Evolutionary conservation across 2,797 vertebrate species (phyloP), one percentile per base, ranked within the genome.

Genomic region (Acipenser transmontanus): DNA sequence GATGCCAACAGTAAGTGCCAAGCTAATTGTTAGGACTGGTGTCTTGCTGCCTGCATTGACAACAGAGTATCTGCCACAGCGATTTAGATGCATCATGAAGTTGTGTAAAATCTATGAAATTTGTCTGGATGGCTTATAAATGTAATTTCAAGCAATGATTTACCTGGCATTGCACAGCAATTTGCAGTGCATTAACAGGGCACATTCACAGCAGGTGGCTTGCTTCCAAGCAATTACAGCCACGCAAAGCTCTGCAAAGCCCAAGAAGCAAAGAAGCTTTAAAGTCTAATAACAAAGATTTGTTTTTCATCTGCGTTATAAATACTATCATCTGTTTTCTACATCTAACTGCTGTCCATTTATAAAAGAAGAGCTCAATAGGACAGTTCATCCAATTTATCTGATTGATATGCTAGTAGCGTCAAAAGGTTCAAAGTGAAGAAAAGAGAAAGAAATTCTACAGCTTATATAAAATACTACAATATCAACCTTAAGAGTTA

Each of bases 251-350:
- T 57, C 54, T n/a, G 13, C 54, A 10, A 57, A 57, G 54, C 12
- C 54, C 54, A 7, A 52, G 50, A 8, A 51, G 7, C 11, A 51
- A 57, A 10, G 54, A 2, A 10, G 12, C 54, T n/a, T n/a, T 57
- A 13, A 57, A 57, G 54, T 57, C 54, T 57, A 57, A 57, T 57
- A 7, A 56, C 54, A 56, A 56, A 56, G 8, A n/a, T 57, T 57
- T 57, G 54, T 57, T 57, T 7, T 57, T 12, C 7, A 11, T 57
- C 54, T 57, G 54, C 12, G 11, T 13, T 13, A n/a, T 57, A n/a
- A 57, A 57, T n/a, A 57, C 54, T 1, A 13, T 57, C 8, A 10
- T 57, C 12, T 11, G 54, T 13, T 57, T n/a, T 57, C 13, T 13
- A n/a, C 54, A 57, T 57, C 54, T 12, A 57, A 6, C 13, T 57